A percentile compares a stretch with the other conserved stretches of the same genome.
phyloP scores from a whole-genome alignment of 1,140 invertebrate species.

The Procambarus clarkii region DNA sequence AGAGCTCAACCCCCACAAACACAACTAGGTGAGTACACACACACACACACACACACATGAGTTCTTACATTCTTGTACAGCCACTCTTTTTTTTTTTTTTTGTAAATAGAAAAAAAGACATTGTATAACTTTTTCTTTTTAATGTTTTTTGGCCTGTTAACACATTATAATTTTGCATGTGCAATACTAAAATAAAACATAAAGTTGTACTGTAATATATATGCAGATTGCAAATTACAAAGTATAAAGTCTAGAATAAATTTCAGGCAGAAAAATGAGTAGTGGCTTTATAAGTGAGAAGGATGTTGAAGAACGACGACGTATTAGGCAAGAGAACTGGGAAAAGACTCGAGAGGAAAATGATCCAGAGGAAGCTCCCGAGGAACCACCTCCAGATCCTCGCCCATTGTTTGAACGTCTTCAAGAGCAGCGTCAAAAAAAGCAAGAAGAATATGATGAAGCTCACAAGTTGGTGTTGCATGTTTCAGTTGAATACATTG shows the following conservation, averaged over 20 bases:
- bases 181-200: no score
- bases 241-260: not conserved
- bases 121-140: no score
- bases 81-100: no score
- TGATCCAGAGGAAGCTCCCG: constrained; percentile 35
- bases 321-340: constrained; percentile 51
- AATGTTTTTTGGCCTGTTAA: no score
- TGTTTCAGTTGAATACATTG: not conserved
- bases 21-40: no score
- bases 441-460: constrained; percentile 63
- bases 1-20: no score
- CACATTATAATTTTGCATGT: no score
- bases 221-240: no score
- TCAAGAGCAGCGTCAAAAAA: constrained; percentile 56
- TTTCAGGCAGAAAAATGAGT: constrained; percentile 30
- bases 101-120: no score
- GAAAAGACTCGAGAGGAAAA: constrained; percentile 23
- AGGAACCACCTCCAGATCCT: constrained; percentile 36
- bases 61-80: no score
- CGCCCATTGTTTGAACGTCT: constrained; percentile 54
- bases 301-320: constrained; percentile 52
- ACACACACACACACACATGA: no score
- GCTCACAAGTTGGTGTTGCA: constrained; percentile 44
- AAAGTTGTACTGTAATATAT: no score
- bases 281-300: constrained; percentile 62